Conservation (phyloP, 2,113 vertebrate species). For the Geothlypis trichas region DNA sequence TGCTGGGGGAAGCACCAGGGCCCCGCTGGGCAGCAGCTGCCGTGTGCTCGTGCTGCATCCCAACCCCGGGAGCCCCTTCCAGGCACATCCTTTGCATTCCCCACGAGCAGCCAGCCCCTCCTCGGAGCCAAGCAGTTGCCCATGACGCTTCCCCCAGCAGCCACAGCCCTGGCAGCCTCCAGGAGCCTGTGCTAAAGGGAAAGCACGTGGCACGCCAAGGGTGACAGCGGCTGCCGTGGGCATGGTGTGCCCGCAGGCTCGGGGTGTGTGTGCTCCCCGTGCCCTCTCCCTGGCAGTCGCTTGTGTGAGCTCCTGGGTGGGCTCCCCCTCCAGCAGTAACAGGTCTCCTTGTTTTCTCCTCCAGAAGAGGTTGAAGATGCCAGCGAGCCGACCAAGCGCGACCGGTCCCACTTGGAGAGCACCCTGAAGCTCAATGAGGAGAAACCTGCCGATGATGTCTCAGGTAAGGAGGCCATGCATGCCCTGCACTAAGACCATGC, state of each 20-base stretch:
- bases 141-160: background rate
- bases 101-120: background rate
- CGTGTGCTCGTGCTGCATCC: fast-evolving
- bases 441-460: conserved; percentile 87
- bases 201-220: fast-evolving
- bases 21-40: background rate
- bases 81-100: conserved; percentile 5
- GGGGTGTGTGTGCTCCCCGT: background rate
- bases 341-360: background rate
- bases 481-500: background rate
- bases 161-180: background rate
- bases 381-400: conserved; percentile 77
- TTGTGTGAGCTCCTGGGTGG: background rate
- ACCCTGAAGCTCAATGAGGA: conserved; percentile 90
- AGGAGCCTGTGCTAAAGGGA: background rate
- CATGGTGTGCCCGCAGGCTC: fast-evolving
- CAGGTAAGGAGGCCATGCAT: conserved; percentile 71
- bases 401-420: conserved; percentile 92
- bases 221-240: fast-evolving
- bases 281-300: background rate
- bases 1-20: background rate
- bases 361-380: conserved; percentile 84
- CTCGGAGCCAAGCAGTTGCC: background rate
- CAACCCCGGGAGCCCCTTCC: background rate
- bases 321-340: background rate